These are phyloP conservation scores for Uropetala carovei DNA, from an alignment of 2,888 invertebrate genomes.

Conservation along the genomic window DNA sequence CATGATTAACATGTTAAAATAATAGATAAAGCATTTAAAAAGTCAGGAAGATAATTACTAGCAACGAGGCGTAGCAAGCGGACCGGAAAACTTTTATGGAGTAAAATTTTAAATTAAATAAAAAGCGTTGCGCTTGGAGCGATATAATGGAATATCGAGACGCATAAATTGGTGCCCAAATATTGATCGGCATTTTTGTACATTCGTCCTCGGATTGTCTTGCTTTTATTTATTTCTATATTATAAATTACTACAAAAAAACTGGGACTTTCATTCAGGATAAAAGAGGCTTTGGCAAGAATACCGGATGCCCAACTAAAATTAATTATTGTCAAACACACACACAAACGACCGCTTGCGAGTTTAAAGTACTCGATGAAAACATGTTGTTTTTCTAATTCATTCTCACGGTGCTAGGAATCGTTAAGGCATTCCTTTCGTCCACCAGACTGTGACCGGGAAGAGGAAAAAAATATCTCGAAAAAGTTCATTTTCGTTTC, in stretches of 20 bases:
- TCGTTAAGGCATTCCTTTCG: not conserved
- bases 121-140: not conserved
- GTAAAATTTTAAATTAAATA: not conserved
- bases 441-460: not conserved
- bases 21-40: no score
- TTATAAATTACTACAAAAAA: no score
- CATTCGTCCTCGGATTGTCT: no score
- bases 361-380: not conserved
- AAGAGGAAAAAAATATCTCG: not conserved
- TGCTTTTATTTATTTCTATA: no score
- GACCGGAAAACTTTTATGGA: not conserved
- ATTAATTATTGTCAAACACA: no score
- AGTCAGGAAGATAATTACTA: not conserved
- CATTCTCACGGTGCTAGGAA: not conserved
- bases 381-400: not conserved
- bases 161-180: not conserved
- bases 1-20: not conserved
- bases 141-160: not conserved
- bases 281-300: no score
- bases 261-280: no score
- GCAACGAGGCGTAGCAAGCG: not conserved
- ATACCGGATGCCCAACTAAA: no score
- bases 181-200: not conserved
- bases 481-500: not conserved
- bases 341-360: no score